Conservation (phyloP, 2,113 vertebrate species). For the Platycercus adscitus region DNA sequence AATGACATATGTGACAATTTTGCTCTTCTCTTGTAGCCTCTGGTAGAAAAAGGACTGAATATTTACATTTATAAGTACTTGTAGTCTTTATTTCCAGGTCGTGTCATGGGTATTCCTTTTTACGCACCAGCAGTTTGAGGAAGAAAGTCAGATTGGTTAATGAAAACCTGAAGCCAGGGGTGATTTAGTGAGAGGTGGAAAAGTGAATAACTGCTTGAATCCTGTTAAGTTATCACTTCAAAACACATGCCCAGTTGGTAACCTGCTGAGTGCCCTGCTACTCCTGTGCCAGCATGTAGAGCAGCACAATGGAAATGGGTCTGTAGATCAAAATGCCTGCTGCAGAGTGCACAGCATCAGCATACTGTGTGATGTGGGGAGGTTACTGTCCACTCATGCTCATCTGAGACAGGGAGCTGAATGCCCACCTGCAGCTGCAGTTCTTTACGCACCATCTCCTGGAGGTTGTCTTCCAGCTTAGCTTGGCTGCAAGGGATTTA, state of each 20-base stretch:
- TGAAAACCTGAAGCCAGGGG: neutral
- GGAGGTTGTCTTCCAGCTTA: accelerated
- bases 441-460: neutral
- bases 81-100: neutral
- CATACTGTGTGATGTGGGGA: accelerated
- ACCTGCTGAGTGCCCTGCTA: neutral
- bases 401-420: accelerated
- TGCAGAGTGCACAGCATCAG: accelerated
- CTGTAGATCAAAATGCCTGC: accelerated
- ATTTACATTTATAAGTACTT: neutral
- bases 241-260: neutral
- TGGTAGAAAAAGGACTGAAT: neutral
- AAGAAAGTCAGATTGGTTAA: neutral
- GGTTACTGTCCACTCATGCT: accelerated
- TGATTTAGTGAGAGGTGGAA: neutral
- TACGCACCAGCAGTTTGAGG: accelerated
- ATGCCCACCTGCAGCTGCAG: neutral
- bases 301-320: accelerated
- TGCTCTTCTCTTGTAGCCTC: neutral
- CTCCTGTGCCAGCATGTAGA: neutral
- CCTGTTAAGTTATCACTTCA: neutral
- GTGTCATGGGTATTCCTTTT: neutral
- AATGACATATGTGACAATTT: neutral
- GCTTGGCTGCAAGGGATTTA: neutral
- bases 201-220: neutral